These are phyloP conservation scores for Alviniconcha strummeri DNA, from an alignment of 2,888 invertebrate species.

Conservation along the genomic window DNA sequence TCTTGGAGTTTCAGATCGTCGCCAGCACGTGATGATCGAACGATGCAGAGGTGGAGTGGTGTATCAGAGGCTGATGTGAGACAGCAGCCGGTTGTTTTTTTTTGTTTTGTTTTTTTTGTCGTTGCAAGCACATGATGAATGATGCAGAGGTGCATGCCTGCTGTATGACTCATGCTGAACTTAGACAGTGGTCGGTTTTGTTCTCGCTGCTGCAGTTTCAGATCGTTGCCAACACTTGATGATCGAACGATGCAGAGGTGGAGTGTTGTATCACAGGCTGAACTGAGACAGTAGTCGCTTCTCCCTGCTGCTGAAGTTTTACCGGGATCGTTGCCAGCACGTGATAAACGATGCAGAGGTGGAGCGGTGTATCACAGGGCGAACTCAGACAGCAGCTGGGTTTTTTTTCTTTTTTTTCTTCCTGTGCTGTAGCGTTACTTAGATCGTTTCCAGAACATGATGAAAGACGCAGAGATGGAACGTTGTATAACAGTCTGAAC, in stretches of 20 bases:
- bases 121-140: constrained; percentile 24
- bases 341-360: neutral
- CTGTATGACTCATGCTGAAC: neutral
- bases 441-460: constrained; percentile 17
- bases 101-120: constrained; percentile 61
- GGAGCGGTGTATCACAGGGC: constrained; percentile 52
- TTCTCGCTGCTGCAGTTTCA: constrained; percentile 28
- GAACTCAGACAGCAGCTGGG: constrained; percentile 57
- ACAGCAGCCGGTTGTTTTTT: constrained; percentile 61
- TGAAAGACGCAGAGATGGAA: neutral
- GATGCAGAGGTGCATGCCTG: neutral
- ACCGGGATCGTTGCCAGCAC: constrained; percentile 6
- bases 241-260: neutral
- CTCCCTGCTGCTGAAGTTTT: constrained; percentile 58
- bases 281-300: constrained; percentile 60
- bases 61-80: constrained; percentile 60
- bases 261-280: constrained; percentile 56
- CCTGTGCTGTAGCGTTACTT: neutral
- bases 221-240: constrained; percentile 16
- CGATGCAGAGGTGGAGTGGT: constrained; percentile 24
- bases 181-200: constrained; percentile 53
- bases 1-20: neutral
- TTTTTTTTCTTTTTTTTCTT: constrained; percentile 61
- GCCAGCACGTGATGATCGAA: constrained; percentile 9
- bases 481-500: constrained; percentile 45